phyloP scores from a whole-genome alignment of 2,797 vertebrate species.

The Lagorchestes hirsutus region DNA sequence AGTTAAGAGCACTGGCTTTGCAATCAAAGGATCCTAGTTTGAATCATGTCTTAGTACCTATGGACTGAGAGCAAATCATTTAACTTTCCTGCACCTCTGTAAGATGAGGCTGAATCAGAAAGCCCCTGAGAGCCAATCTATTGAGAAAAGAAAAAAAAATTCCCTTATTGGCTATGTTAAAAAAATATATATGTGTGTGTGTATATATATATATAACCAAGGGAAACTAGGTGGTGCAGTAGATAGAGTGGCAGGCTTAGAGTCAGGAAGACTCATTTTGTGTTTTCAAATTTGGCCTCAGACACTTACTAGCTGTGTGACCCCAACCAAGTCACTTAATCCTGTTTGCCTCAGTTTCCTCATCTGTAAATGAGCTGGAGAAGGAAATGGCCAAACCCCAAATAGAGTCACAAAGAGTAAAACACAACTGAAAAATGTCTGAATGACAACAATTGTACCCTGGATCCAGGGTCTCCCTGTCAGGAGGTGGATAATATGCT shows the following conservation, averaged over 20 bases:
- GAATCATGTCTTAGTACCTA: not conserved
- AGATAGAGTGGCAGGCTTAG: not conserved
- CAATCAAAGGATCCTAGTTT: not conserved
- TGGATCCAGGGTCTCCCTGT: not conserved
- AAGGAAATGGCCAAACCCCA: not conserved
- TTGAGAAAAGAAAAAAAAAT: not conserved
- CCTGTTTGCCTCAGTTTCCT: not conserved
- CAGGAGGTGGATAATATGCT: not conserved
- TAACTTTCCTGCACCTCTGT: not conserved
- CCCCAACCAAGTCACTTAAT: not conserved
- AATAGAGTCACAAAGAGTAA: not conserved
- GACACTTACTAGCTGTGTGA: not conserved
- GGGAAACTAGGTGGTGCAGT: not conserved
- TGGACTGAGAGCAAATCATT: slow-evolving; percentile 15
- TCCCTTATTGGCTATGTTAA: not conserved
- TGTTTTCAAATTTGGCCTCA: not conserved
- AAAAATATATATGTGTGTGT: no score
- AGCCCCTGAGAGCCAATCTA: not conserved
- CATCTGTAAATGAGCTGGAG: not conserved
- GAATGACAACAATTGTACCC: not conserved
- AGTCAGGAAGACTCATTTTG: not conserved
- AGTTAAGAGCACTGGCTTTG: not conserved
- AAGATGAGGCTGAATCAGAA: slow-evolving; percentile 11
- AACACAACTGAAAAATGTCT: not conserved
- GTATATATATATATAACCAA: not conserved